phyloP scores from a whole-genome alignment of 2,113 vertebrate genomes.

The Asarcornis scutulata region DNA sequence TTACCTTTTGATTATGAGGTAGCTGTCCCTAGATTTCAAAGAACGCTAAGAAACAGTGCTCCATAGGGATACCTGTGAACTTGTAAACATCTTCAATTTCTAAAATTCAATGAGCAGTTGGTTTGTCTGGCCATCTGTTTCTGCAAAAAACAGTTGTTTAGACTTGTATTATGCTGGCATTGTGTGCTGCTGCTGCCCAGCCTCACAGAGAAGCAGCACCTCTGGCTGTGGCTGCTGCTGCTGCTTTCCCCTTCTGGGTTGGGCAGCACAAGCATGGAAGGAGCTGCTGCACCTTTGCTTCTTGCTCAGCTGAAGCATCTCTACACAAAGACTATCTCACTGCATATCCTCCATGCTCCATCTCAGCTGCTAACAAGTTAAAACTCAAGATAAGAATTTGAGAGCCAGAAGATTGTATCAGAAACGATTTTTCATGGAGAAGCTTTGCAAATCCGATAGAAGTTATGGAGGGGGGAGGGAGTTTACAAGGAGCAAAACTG shows the following conservation, averaged over 20 bases:
- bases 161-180: rapidly evolving
- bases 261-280: background rate
- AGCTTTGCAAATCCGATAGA: background rate
- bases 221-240: background rate
- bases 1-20: background rate
- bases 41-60: background rate
- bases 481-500: background rate
- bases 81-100: background rate
- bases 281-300: background rate
- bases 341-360: background rate
- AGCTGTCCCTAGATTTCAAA: background rate
- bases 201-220: rapidly evolving
- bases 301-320: background rate
- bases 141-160: background rate
- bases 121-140: background rate
- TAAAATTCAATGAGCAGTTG: background rate
- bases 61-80: background rate
- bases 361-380: background rate
- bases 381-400: background rate
- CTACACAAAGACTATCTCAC: rapidly evolving
- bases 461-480: background rate
- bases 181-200: background rate
- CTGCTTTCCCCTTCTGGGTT: rapidly evolving
- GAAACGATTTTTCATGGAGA: background rate
- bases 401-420: background rate